Evolutionary conservation across 2,888 invertebrate genomes (phyloP).

Genomic region (Caenorhabditis parvicauda): DNA sequence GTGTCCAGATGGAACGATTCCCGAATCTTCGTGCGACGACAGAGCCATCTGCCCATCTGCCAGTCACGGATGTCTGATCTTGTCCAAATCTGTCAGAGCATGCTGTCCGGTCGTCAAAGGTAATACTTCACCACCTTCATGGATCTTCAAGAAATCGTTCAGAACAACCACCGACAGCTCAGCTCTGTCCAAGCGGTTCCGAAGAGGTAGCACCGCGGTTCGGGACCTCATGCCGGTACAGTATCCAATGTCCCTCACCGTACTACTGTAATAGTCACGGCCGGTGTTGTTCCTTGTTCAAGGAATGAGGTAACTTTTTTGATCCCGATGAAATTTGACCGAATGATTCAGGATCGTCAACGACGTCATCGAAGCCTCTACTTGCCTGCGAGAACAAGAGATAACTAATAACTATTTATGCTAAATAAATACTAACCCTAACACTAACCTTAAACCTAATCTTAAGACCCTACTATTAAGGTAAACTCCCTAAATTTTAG

Average conservation of each 20-base stretch:
- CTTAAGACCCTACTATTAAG: too few species aligned
- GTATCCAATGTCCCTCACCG: conserved; percentile 49
- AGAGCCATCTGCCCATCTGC: conserved; percentile 40
- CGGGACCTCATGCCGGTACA: conserved; percentile 37
- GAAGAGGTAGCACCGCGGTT: conserved; percentile 36
- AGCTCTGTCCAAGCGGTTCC: conserved; percentile 34
- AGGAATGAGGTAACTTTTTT: neutral
- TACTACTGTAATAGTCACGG: conserved; percentile 45
- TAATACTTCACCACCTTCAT: conserved; percentile 3
- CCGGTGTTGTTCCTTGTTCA: conserved; percentile 32
- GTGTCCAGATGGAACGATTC: conserved; percentile 44
- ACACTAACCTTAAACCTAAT: neutral
- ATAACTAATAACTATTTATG: too few species aligned
- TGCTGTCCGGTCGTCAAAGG: conserved; percentile 17
- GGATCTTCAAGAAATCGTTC: neutral
- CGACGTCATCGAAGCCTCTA: too few species aligned
- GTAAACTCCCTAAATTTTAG: too few species aligned
- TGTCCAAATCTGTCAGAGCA: conserved; percentile 13
- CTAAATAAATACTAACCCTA: too few species aligned
- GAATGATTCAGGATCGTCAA: too few species aligned
- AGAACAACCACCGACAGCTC: neutral
- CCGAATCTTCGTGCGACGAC: conserved; percentile 33
- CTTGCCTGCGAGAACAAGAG: too few species aligned
- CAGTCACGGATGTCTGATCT: conserved; percentile 29
- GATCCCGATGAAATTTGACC: conserved; percentile 1